phyloP scores from a whole-genome alignment of 2,113 vertebrate genomes.

The Acinonyx jubatus region DNA sequence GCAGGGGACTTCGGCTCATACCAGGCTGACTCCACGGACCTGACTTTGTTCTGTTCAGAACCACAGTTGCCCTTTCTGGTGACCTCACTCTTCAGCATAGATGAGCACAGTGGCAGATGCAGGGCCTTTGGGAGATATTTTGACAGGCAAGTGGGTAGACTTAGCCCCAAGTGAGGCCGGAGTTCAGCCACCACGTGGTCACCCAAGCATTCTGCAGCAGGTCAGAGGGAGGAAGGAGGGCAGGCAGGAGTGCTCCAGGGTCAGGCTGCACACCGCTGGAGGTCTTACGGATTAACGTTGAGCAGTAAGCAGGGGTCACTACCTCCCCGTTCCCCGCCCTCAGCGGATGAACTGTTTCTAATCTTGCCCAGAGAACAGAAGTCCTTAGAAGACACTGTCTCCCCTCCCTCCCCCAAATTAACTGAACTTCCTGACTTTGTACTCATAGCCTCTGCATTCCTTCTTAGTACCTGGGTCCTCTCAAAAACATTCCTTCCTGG shows the following conservation, averaged over 20 bases:
- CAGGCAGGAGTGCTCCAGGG: fast-evolving
- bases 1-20: too few relatives aligned
- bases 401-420: background rate
- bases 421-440: background rate
- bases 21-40: background rate
- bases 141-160: background rate
- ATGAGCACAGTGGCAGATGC: background rate
- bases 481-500: background rate
- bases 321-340: background rate
- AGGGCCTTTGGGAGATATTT: background rate
- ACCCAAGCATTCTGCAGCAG: background rate
- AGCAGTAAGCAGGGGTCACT: background rate
- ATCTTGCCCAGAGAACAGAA: background rate
- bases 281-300: background rate
- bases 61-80: background rate
- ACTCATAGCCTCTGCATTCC: too few relatives aligned
- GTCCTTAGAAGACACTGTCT: background rate
- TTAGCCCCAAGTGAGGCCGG: background rate
- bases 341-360: background rate
- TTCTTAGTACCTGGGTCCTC: background rate
- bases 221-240: background rate
- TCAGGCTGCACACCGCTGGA: background rate
- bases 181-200: fast-evolving
- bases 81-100: background rate
- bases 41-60: background rate